These are phyloP conservation scores for Eudasyphora cyanicolor DNA, from an alignment of 2,888 invertebrate species.

Conservation along the genomic window DNA sequence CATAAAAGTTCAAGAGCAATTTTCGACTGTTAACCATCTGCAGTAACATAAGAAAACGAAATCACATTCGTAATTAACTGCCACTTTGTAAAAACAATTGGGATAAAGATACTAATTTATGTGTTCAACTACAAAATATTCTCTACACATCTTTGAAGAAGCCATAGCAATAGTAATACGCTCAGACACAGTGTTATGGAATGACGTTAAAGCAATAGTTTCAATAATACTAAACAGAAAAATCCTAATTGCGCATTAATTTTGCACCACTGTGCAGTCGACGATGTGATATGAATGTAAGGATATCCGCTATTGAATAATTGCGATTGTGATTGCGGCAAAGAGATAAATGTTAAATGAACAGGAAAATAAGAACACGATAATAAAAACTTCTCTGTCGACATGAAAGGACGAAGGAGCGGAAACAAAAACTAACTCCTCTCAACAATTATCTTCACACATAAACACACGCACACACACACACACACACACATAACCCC, in stretches of 20 bases:
- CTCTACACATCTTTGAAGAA: not conserved
- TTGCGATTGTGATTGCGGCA: conserved; percentile 73
- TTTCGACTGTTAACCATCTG: too few relatives aligned
- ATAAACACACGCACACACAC: not conserved
- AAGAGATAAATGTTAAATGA: conserved; percentile 76
- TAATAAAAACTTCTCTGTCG: conserved; percentile 47
- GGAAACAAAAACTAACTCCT: not conserved
- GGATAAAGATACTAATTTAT: too few relatives aligned
- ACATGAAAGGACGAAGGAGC: not conserved
- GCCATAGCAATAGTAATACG: not conserved
- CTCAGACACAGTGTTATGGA: not conserved
- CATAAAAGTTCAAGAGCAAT: too few relatives aligned
- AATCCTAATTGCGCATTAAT: not conserved
- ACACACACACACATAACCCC: not conserved
- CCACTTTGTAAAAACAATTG: not conserved
- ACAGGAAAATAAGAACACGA: conserved; percentile 74
- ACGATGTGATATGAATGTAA: not conserved
- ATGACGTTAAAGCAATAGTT: not conserved
- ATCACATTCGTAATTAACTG: not conserved
- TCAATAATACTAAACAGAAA: too few relatives aligned
- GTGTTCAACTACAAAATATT: not conserved
- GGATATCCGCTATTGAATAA: conserved; percentile 75
- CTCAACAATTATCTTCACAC: not conserved
- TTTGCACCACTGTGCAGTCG: not conserved
- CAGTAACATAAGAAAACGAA: too few relatives aligned